Base-by-base conservation (phyloP, 1,140 invertebrate genomes). In the Drosophila pectinifera region DNA sequence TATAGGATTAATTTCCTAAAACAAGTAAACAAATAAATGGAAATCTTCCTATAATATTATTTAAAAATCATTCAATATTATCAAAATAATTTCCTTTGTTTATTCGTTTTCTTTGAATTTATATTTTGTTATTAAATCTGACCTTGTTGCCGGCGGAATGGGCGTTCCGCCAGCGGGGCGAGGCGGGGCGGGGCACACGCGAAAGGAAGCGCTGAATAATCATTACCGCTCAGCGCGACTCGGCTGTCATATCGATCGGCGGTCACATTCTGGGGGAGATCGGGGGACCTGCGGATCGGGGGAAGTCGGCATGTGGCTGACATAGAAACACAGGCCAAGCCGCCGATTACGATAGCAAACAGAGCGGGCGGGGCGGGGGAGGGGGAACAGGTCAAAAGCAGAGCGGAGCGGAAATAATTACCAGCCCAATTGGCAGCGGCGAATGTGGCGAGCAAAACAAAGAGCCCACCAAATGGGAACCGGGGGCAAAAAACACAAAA, bases 131-230 rank as follows among this genome's bases (percentile, higher is more conserved):
- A 89, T 89, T 90, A 90, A 90, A 89, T 90, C 64, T 89, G 84
- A 89, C 84, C 84, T 89, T 89, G 85, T 73, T 89, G 83, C 28
- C 58, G 24, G 63, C 55, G 58, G 61, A 74, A 78, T 69, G 49
- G 55, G 70, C 63, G 72, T 56, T n/a, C n/a, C 61, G 53, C 41
- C 16, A 31, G 56, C 41, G 59, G 54, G 18, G 41, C 57, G 55
- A 20, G 69, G 57, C 72, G 76, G 73, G 69, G 57, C 72, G 76
- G 73, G 51, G 68, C 68, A 26, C 83, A 89, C 68, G 76, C 80
- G 84, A 88, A 88, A 88, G 83, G 83, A 88, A 88, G 84, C 84
- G 80, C 84, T 89, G 80, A 88, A 78, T 89, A 88, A 88, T 88
- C 76, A 89, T 65, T 78, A 83, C 61, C 53, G 18, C 41, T 42